Percentiles rank a stretch among this genome's conserved stretches.
Conservation (phyloP, 1,140 invertebrate species). For the Dolichoris vasculosae region DNA sequence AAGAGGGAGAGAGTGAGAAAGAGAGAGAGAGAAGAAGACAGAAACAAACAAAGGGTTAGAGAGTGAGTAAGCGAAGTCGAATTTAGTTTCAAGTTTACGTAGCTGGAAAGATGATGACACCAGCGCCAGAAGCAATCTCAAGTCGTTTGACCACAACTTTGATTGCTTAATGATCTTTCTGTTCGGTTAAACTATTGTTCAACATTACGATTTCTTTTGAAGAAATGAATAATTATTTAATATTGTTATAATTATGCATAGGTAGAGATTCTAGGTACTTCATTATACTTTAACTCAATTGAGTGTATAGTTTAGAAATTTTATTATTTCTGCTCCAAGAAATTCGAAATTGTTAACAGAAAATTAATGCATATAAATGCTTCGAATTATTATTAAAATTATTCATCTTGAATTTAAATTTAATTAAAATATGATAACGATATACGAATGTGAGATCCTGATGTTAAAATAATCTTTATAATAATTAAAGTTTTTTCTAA, state of each 20-base stretch:
- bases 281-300: no score
- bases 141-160: slow-evolving; percentile 28
- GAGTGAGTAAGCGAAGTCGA: not conserved
- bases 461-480: no score
- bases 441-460: no score
- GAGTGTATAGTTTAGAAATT: no score
- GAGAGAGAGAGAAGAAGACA: not conserved
- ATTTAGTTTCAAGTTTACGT: slow-evolving; percentile 28
- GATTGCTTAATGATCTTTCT: slow-evolving; percentile 10
- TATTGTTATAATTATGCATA: not conserved
- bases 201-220: not conserved
- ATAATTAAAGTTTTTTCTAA: no score
- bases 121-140: slow-evolving; percentile 1
- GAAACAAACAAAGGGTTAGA: not conserved
- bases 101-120: slow-evolving; percentile 4
- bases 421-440: no score
- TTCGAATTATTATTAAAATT: no score
- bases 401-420: no score
- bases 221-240: not conserved
- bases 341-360: no score
- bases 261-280: not conserved
- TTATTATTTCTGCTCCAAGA: no score
- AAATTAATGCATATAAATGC: no score
- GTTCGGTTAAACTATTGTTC: not conserved
- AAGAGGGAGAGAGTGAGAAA: not conserved